Evolutionary conservation across 2,113 vertebrate species (phyloP).

Genomic region (Piprites chloris): DNA sequence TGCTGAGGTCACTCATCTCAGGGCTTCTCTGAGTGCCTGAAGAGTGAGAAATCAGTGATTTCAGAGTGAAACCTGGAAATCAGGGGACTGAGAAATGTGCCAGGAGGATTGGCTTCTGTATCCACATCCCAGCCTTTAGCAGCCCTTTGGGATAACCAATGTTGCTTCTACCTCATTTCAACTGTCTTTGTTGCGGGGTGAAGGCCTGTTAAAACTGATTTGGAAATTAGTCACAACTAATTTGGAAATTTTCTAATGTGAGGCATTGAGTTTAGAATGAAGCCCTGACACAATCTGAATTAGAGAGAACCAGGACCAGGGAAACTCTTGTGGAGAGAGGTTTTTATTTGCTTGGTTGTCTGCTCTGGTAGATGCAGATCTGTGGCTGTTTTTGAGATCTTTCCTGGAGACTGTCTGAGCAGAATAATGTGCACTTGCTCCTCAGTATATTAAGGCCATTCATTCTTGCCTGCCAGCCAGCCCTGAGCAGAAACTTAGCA

Average conservation of each 20-base stretch:
- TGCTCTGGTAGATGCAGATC: background rate
- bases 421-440: background rate
- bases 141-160: background rate
- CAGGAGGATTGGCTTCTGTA: background rate
- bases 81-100: background rate
- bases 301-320: background rate
- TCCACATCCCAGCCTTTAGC: background rate
- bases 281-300: background rate
- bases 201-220: background rate
- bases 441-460: background rate
- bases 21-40: background rate
- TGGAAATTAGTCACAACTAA: background rate
- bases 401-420: background rate
- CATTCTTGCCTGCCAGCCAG: background rate
- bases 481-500: background rate
- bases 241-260: background rate
- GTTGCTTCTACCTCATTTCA: background rate
- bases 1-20: fast-evolving
- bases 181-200: background rate
- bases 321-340: background rate
- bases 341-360: background rate
- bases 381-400: background rate
- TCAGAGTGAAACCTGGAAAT: background rate
- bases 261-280: background rate
- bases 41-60: background rate